Conservation (phyloP, 2,113 vertebrate species). For the Caranx melampygus region DNA sequence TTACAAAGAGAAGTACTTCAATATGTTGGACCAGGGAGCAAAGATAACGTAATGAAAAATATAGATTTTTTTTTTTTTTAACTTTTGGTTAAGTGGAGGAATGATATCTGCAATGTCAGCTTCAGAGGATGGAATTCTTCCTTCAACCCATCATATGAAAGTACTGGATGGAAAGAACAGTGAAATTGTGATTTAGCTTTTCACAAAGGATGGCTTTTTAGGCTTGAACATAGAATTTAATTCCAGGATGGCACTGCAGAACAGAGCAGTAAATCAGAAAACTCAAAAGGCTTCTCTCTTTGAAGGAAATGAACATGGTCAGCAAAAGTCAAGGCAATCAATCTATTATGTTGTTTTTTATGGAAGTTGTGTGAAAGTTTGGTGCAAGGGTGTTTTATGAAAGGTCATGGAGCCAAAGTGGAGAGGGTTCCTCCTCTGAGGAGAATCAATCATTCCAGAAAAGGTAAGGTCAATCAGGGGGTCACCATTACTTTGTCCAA, state of each 20-base stretch:
- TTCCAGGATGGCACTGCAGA: not conserved
- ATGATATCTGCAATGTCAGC: not conserved
- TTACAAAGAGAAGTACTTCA: not conserved
- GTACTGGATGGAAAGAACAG: slow-evolving; percentile 10
- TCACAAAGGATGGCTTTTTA: not conserved
- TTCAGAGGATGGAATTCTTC: slow-evolving; percentile 1
- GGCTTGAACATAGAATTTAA: not conserved
- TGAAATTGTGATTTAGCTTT: slow-evolving; percentile 18
- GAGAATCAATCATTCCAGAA: not conserved
- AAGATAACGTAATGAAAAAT: slow-evolving; percentile 5
- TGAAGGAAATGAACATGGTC: slow-evolving; percentile 14
- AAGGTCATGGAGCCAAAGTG: slow-evolving; percentile 18
- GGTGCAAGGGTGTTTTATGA: not conserved
- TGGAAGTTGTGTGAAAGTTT: slow-evolving; percentile 1
- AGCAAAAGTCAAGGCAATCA: slow-evolving; percentile 23
- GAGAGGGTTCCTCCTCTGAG: not conserved
- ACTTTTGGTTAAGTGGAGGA: not conserved
- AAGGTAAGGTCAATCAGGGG: not conserved
- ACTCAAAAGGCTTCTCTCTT: slow-evolving; percentile 12
- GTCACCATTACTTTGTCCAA: too few relatives aligned
- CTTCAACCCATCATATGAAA: not conserved
- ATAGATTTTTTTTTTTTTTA: not conserved
- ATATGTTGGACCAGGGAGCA: not conserved
- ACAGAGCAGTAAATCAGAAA: slow-evolving; percentile 13
- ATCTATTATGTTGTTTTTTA: slow-evolving; percentile 1